These are phyloP conservation scores for Oryzias sinensis DNA, from an alignment of 2,797 vertebrate genomes.

Conservation along the genomic window DNA sequence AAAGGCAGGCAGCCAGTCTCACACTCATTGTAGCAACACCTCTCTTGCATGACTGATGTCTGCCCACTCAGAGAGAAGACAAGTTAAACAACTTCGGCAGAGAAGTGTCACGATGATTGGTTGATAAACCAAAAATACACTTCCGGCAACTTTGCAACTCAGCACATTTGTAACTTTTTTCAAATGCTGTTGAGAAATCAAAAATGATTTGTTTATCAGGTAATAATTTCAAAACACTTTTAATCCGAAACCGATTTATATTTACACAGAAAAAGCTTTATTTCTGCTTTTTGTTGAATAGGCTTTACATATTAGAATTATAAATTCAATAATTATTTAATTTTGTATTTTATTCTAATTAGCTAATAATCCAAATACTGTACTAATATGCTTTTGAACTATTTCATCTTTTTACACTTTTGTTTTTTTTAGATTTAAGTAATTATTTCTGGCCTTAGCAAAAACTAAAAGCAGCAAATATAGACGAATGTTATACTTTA, in stretches of 20 bases:
- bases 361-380: no score
- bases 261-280: background rate
- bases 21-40: constrained; percentile 1
- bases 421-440: no score
- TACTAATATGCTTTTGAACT: no score
- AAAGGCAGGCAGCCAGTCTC: constrained; percentile 12
- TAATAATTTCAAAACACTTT: background rate
- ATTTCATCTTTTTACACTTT: no score
- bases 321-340: no score
- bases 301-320: no score
- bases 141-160: constrained; percentile 20
- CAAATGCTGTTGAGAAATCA: background rate
- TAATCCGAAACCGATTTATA: background rate
- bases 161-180: constrained; percentile 5
- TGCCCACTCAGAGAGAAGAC: constrained; percentile 27
- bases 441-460: no score
- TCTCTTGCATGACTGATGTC: constrained; percentile 4
- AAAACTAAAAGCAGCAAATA: no score
- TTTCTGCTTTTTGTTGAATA: no score
- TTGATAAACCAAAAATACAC: constrained; percentile 18
- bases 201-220: background rate
- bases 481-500: no score
- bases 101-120: constrained; percentile 36
- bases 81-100: constrained; percentile 7
- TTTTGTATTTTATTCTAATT: no score